Percentiles rank a stretch among this genome's conserved stretches.
Conservation (phyloP, 2,113 vertebrate genomes). For the Caretta caretta region DNA sequence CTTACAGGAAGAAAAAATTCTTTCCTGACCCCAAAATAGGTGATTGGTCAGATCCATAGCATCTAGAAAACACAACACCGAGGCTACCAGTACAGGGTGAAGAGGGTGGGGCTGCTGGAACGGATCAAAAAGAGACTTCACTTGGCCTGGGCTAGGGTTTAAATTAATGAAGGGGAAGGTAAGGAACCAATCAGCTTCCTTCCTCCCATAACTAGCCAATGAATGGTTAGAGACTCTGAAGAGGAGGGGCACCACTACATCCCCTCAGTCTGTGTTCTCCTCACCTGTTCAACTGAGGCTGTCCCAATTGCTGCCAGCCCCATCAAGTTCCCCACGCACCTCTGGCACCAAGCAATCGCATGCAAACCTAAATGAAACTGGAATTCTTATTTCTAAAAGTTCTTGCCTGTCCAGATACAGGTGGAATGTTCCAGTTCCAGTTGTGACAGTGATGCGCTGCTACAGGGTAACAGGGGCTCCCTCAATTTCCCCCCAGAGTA, state of each 20-base stretch:
- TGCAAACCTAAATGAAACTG: background rate
- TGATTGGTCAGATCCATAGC: background rate
- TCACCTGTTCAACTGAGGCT: background rate
- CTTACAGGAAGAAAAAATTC: too few relatives aligned
- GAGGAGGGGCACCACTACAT: too few relatives aligned
- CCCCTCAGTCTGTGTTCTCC: too few relatives aligned
- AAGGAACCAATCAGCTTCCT: too few relatives aligned
- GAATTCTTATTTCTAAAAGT: background rate
- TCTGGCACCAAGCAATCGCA: background rate
- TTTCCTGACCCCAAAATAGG: too few relatives aligned
- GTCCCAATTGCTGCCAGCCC: too few relatives aligned
- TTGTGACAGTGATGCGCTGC: background rate
- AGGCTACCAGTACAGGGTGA: background rate
- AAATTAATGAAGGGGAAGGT: background rate
- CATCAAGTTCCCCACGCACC: too few relatives aligned
- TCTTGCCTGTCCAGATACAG: background rate
- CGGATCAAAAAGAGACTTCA: background rate
- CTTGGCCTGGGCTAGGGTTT: background rate
- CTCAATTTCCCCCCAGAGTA: background rate
- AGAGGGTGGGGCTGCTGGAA: background rate
- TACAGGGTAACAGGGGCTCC: background rate
- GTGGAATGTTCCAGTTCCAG: background rate
- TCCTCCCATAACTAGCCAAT: too few relatives aligned
- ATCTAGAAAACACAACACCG: background rate
- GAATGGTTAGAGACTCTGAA: too few relatives aligned